A percentile compares a stretch with the other conserved stretches of the same genome.
These are phyloP conservation scores for Pteria penguin DNA, from an alignment of 2,888 invertebrate genomes.

Conservation along the genomic window DNA sequence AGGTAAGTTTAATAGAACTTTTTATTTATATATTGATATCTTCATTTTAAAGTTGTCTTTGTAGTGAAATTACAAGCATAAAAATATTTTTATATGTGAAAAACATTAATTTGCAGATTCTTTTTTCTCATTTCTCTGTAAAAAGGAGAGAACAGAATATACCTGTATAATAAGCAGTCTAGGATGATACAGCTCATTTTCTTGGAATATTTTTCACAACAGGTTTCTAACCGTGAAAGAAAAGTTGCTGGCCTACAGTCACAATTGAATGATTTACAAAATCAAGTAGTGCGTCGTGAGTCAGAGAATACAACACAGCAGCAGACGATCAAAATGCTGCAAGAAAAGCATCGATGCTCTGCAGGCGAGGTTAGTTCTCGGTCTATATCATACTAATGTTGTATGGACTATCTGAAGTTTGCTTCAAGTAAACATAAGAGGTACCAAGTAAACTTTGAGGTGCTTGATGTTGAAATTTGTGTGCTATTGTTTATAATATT, in stretches of 20 bases:
- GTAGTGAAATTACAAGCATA: neutral
- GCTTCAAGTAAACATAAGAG: too few species aligned
- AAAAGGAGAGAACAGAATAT: too few species aligned
- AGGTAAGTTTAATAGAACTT: constrained; percentile 69
- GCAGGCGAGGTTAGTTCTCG: constrained; percentile 67
- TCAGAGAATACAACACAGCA: constrained; percentile 68
- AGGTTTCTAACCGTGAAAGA: constrained; percentile 72
- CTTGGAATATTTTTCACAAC: too few species aligned
- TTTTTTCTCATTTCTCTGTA: too few species aligned
- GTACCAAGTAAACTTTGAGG: too few species aligned
- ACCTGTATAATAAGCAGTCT: too few species aligned
- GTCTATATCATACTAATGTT: neutral
- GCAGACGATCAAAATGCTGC: constrained; percentile 70
- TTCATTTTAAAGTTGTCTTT: neutral
- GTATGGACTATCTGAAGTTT: too few species aligned
- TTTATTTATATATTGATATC: neutral
- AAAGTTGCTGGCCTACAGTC: constrained; percentile 69
- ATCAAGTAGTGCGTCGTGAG: constrained; percentile 70
- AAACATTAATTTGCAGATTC: too few species aligned
- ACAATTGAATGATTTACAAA: constrained; percentile 72
- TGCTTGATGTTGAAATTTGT: too few species aligned
- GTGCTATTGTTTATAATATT: too few species aligned
- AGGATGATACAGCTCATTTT: too few species aligned
- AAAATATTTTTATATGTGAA: neutral
- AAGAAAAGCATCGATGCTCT: constrained; percentile 68